These are phyloP conservation scores for Eunapius fragilis DNA, from an alignment of 37 sponge, comb jelly and placozoan species.

Conservation along the genomic window DNA sequence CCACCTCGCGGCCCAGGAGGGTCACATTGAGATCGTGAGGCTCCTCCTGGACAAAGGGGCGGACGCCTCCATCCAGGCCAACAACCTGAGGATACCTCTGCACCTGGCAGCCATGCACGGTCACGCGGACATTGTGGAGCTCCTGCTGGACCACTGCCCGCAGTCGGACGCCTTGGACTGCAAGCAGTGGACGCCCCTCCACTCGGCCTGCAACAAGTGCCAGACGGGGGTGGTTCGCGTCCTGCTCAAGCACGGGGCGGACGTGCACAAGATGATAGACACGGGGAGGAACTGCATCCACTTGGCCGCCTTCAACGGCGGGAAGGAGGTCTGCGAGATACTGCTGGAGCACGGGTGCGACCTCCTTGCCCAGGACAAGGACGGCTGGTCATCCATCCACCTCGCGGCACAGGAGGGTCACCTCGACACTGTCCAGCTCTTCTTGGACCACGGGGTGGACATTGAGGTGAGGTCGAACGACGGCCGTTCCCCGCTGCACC, in stretches of 20 bases:
- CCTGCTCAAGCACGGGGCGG: slow-evolving; percentile 65
- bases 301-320: slow-evolving; percentile 71
- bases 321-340: slow-evolving; percentile 58
- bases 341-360: slow-evolving; percentile 26
- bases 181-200: slow-evolving; percentile 72
- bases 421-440: slow-evolving; percentile 40
- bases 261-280: slow-evolving; percentile 46
- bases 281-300: slow-evolving; percentile 74
- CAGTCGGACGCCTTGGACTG: no score
- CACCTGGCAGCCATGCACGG: no score
- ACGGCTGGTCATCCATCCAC: slow-evolving; percentile 24
- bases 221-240: slow-evolving; percentile 63
- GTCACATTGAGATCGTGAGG: slow-evolving; percentile 57
- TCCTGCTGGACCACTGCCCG: no score
- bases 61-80: slow-evolving; percentile 38
- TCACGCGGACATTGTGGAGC: no score
- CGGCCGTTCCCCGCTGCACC: slow-evolving; percentile 45
- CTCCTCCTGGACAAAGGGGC: slow-evolving; percentile 48
- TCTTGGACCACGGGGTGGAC: slow-evolving; percentile 52
- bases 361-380: background rate
- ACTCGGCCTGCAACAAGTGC: slow-evolving; percentile 69
- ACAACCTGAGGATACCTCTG: slow-evolving; percentile 46
- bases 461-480: slow-evolving; percentile 67
- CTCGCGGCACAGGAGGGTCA: slow-evolving; percentile 63
- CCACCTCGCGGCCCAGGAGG: slow-evolving; percentile 76